Evolutionary conservation across 1,140 invertebrate genomes (phyloP).

Genomic region (Drosophila sulfurigaster): DNA sequence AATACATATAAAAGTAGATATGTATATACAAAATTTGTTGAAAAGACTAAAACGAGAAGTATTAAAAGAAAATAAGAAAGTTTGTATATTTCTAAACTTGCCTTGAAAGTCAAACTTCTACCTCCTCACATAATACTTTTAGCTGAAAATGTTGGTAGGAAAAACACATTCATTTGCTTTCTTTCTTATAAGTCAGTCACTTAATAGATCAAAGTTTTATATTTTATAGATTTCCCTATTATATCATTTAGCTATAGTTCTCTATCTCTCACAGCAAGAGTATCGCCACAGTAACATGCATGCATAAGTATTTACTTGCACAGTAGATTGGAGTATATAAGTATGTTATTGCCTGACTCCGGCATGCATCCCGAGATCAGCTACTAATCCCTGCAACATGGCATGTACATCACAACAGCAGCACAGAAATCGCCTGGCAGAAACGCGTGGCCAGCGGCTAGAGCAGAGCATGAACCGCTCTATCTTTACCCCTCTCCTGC

Average conservation of each 20-base stretch:
- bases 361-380: conserved; percentile 42
- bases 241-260: background rate
- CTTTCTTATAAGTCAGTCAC: background rate
- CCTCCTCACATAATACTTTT: too few relatives aligned
- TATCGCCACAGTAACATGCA: conserved; percentile 45
- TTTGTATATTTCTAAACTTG: too few relatives aligned
- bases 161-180: too few relatives aligned
- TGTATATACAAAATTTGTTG: background rate
- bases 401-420: background rate
- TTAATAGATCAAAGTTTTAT: background rate
- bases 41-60: background rate
- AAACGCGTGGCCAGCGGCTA: conserved; percentile 14
- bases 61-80: too few relatives aligned
- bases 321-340: conserved; percentile 5
- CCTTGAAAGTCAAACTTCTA: too few relatives aligned
- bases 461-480: conserved; percentile 5
- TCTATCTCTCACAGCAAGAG: conserved; percentile 6
- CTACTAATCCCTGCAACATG: conserved; percentile 52
- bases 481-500: background rate
- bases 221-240: background rate
- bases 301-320: conserved; percentile 19
- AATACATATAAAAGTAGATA: too few relatives aligned
- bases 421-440: conserved; percentile 23
- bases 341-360: conserved; percentile 29
- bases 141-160: too few relatives aligned